Percentiles rank a stretch among this genome's conserved stretches.
Conservation (phyloP, 2,888 invertebrate species). For the Ommatoiulus sabulosus region DNA sequence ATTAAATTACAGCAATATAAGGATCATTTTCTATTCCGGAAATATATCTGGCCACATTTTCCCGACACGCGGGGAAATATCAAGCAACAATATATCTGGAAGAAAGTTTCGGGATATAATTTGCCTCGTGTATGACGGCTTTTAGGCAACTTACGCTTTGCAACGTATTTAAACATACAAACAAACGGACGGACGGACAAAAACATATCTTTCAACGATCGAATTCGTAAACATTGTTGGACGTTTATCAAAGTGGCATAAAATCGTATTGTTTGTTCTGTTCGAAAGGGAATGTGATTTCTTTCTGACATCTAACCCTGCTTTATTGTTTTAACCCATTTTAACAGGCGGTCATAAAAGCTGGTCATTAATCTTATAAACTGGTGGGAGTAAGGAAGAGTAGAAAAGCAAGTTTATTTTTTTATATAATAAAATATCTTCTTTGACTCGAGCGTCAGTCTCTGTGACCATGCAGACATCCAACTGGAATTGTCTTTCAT, state of each 20-base stretch:
- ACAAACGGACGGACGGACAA: too few species aligned
- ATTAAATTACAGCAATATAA: too few species aligned
- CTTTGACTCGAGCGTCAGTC: not conserved
- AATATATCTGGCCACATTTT: too few species aligned
- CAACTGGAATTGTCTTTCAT: not conserved
- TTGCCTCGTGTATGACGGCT: too few species aligned
- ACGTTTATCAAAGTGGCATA: not conserved
- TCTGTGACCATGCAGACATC: not conserved
- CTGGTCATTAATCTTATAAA: not conserved
- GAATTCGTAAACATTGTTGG: not conserved
- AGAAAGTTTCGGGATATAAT: too few species aligned
- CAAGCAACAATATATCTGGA: too few species aligned
- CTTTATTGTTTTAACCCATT: conserved; percentile 19
- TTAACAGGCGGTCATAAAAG: not conserved
- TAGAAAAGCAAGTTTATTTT: not conserved
- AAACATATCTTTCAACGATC: not conserved
- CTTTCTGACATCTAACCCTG: not conserved
- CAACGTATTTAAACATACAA: too few species aligned
- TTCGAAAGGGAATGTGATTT: not conserved
- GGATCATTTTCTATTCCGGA: too few species aligned
- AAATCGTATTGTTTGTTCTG: not conserved
- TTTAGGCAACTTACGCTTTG: too few species aligned
- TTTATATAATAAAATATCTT: not conserved
- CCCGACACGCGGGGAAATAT: too few species aligned
- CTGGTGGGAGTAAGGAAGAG: not conserved